A percentile compares a stretch with the other conserved stretches of the same genome.
phyloP scores from a whole-genome alignment of 2,888 invertebrate species.

The Drosophila picticornis region DNA sequence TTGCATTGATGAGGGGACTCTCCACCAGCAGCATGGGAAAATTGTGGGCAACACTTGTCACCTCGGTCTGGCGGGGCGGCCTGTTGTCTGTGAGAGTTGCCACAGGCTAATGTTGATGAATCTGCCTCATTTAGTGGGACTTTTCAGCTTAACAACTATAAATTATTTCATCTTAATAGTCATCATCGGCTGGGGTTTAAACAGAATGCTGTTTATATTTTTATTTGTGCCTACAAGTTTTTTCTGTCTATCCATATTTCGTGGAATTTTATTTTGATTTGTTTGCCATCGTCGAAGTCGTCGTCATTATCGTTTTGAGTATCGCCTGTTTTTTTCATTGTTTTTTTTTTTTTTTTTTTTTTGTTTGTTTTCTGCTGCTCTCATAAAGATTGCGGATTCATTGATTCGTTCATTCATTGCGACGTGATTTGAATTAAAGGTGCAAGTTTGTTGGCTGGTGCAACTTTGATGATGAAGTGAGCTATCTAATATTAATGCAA shows the following conservation, averaged over 20 bases:
- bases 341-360: constrained; percentile 15
- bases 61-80: constrained; percentile 32
- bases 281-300: constrained; percentile 1
- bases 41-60: constrained; percentile 39
- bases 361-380: constrained; percentile 10
- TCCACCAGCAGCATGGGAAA: constrained; percentile 36
- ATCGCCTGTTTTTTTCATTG: constrained; percentile 17
- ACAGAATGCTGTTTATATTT: constrained; percentile 1
- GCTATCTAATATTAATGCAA: constrained; percentile 11
- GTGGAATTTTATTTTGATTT: constrained; percentile 41
- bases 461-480: not conserved
- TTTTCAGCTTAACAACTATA: constrained; percentile 46
- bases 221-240: constrained; percentile 4
- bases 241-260: constrained; percentile 6
- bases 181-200: constrained; percentile 55
- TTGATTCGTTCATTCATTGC: constrained; percentile 45
- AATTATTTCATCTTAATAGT: constrained; percentile 65
- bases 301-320: constrained; percentile 12
- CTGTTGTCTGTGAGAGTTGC: constrained; percentile 43
- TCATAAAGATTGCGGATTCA: constrained; percentile 25
- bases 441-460: constrained; percentile 14
- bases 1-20: not conserved
- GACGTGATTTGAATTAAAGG: constrained; percentile 61
- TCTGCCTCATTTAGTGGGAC: constrained; percentile 16
- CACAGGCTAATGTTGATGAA: constrained; percentile 23